Evolutionary conservation across 2,113 vertebrate species (phyloP).

Genomic region (Anarrhichthys ocellatus): DNA sequence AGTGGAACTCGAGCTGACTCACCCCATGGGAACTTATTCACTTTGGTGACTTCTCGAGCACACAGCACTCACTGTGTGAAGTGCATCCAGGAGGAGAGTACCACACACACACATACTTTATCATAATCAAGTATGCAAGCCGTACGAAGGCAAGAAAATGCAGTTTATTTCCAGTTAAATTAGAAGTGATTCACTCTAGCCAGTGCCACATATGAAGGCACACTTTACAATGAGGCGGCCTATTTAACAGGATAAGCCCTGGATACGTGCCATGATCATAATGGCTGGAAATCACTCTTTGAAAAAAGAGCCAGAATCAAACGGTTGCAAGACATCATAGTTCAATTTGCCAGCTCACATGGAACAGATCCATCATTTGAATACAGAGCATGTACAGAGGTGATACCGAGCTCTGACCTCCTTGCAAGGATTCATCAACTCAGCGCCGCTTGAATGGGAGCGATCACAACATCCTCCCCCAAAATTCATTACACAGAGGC

Average conservation of each 20-base stretch:
- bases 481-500: neutral
- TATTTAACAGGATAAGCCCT: constrained; percentile 63
- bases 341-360: constrained; percentile 18
- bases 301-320: constrained; percentile 16
- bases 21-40: neutral
- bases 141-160: neutral
- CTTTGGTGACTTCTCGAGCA: neutral
- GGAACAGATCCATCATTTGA: constrained; percentile 20
- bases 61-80: neutral
- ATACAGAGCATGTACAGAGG: constrained; percentile 12
- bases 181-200: neutral
- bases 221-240: neutral
- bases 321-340: constrained; percentile 4
- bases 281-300: constrained; percentile 34
- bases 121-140: neutral
- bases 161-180: neutral
- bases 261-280: constrained; percentile 48
- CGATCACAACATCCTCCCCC: neutral
- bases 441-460: neutral
- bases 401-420: constrained; percentile 3
- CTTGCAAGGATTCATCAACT: neutral
- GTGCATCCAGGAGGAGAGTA: neutral
- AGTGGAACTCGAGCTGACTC: neutral
- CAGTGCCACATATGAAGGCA: neutral
- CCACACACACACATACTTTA: neutral